Evolutionary conservation across 2,888 invertebrate species (phyloP).

Genomic region (Oscheius sp.): DNA sequence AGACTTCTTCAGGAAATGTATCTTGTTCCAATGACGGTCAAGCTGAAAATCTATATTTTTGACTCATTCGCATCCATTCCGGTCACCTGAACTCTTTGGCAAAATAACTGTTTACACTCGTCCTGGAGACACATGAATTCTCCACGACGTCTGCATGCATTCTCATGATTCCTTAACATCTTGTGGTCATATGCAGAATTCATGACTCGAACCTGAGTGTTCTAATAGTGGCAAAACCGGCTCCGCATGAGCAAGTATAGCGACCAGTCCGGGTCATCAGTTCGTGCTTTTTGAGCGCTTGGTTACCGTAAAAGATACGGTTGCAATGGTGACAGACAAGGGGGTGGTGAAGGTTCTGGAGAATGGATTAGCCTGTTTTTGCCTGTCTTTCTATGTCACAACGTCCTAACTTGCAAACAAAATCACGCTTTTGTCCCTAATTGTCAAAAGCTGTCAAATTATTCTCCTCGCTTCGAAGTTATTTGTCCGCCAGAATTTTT

Average conservation of each 20-base stretch:
- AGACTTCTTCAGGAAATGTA: constrained; percentile 38
- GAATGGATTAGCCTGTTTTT: neutral
- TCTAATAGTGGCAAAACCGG: constrained; percentile 35
- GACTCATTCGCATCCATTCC: neutral
- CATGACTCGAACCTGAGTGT: constrained; percentile 13
- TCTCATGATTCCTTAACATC: constrained; percentile 41
- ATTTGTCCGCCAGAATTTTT: too few species aligned
- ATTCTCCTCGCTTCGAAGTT: too few species aligned
- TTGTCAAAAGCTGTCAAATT: too few species aligned
- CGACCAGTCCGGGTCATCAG: constrained; percentile 40
- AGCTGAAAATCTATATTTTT: constrained; percentile 35
- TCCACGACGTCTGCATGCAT: constrained; percentile 42
- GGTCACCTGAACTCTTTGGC: constrained; percentile 46
- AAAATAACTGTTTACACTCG: constrained; percentile 43
- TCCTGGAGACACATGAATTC: constrained; percentile 43
- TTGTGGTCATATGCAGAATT: neutral
- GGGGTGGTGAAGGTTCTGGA: constrained; percentile 42
- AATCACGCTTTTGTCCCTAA: too few species aligned
- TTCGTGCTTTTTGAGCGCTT: constrained; percentile 40
- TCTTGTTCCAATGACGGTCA: constrained; percentile 52
- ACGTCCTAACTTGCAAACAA: too few species aligned
- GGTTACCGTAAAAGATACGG: constrained; percentile 36
- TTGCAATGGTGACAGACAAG: constrained; percentile 39
- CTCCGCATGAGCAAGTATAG: constrained; percentile 38
- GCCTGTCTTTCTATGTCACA: neutral